phyloP scores from a whole-genome alignment of 2,797 vertebrate species.

The Pristis pectinata region DNA sequence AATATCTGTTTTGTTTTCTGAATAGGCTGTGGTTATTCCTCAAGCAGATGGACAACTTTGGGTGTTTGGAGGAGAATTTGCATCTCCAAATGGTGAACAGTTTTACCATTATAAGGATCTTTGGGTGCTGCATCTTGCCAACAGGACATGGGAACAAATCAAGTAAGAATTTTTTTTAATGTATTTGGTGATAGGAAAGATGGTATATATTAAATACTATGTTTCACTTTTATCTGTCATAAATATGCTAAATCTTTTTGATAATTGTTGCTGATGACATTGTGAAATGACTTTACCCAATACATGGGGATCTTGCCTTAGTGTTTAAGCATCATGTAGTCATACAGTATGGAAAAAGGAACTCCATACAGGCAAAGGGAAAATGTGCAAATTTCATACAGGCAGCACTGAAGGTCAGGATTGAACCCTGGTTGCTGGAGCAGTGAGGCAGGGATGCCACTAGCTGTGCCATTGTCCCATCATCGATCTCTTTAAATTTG shows the following conservation, averaged over 20 bases:
- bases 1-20: conserved; percentile 31
- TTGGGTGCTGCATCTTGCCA: conserved; percentile 87
- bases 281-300: neutral
- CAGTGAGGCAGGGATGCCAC: too few relatives aligned
- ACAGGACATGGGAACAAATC: conserved; percentile 86
- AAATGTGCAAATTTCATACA: too few relatives aligned
- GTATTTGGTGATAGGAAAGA: neutral
- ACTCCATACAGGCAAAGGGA: too few relatives aligned
- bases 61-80: conserved; percentile 96
- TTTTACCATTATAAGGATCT: conserved; percentile 98
- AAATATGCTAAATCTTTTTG: neutral
- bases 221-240: neutral
- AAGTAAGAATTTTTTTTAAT: conserved; percentile 61
- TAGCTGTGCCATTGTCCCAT: neutral
- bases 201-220: neutral
- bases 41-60: conserved; percentile 87
- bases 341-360: too few relatives aligned
- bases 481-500: neutral
- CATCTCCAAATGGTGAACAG: conserved; percentile 82
- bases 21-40: conserved; percentile 78
- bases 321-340: too few relatives aligned
- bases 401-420: too few relatives aligned
- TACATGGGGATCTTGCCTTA: neutral
- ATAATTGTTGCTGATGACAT: neutral
- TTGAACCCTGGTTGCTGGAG: too few relatives aligned